Base-by-base conservation (phyloP, 30 jellyfish, hydroid and myxozoan species). In the Chironex yamaguchii region DNA sequence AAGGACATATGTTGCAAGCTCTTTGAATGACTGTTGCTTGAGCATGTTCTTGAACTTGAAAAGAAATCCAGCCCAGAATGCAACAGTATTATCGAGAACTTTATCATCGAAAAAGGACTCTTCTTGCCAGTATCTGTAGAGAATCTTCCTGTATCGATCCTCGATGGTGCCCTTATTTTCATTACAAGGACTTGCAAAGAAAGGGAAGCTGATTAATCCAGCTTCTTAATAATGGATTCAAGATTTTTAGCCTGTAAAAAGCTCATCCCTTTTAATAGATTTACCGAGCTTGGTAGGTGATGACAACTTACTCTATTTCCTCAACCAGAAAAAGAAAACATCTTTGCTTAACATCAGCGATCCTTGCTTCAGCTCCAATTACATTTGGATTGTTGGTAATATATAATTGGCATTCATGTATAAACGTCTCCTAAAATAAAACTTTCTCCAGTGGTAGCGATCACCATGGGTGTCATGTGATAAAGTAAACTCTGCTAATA, bases 1-100 rank as follows among this genome's bases (percentile, higher is more conserved):
- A 92, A 87, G 14, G 96, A 20, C 92, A 85, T 71, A 85, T n/a
- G 20, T 73, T 29, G 90, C 91, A 13, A 85, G 88, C 26, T 72
- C 87, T 64, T 49, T 48, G 62, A 87, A 87, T 17, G 90, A 81
- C 21, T 79, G 14, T 20, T 79, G 29, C 22, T 81, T 81, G 6
- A 79, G 69, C 50, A 32, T 30, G 13, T 63, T 71, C 48, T 49
- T 28, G 63, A 33, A 67, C 51, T 58, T 52, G 62, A 22, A 4
- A 2, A 72, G n/a, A n/a, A n/a, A 27, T 4, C 76, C 93, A 29
- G 63, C 27, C 92, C 94, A 87, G 42, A 87, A 87, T 54, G 26
- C 29, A 24, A 32, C 88, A 9, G 96, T 73, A 30, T 87, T 81
- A 13, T 30, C 25, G 21, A 90, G 96, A 29, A 87, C 31, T 29